Evolutionary conservation across 1,140 invertebrate species (phyloP).

Genomic region (Drosophila nebulosa): DNA sequence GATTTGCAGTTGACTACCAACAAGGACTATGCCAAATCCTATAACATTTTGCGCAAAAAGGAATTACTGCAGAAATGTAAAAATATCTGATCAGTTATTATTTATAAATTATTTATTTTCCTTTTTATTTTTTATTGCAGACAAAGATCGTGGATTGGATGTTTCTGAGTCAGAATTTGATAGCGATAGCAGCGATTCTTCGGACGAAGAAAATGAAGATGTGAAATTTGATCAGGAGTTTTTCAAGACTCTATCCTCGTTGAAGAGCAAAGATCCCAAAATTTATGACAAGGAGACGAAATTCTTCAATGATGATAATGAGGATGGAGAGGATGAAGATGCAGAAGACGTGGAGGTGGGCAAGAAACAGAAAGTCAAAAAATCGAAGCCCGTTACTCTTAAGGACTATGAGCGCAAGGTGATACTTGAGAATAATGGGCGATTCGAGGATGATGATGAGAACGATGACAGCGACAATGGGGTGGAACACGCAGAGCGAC

Average conservation of each 20-base stretch:
- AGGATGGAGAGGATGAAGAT: conserved; percentile 27
- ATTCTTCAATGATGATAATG: conserved; percentile 84
- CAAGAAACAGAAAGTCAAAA: conserved; percentile 76
- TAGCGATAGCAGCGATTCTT: conserved; percentile 80
- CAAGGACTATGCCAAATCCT: conserved; percentile 90
- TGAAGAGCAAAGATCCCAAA: conserved; percentile 93
- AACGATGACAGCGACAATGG: conserved; percentile 18
- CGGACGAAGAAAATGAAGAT: conserved; percentile 84
- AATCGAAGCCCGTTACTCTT: conserved; percentile 85
- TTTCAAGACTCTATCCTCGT: conserved; percentile 89
- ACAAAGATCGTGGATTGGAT: conserved; percentile 89
- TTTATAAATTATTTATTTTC: neutral
- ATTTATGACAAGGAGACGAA: conserved; percentile 90
- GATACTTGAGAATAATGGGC: conserved; percentile 86
- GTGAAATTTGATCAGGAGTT: conserved; percentile 91
- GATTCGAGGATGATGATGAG: conserved; percentile 82
- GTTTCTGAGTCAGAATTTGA: conserved; percentile 80
- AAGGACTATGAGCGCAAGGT: conserved; percentile 92
- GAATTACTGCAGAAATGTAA: conserved; percentile 93
- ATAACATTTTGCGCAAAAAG: conserved; percentile 90
- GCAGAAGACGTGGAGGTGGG: conserved; percentile 54
- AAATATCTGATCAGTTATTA: neutral
- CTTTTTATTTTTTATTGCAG: conserved; percentile 77
- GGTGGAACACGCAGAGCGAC: conserved; percentile 37
- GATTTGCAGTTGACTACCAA: conserved; percentile 86